These are phyloP conservation scores for Hormaphis cornu DNA, from an alignment of 1,140 invertebrate species.

Conservation along the genomic window DNA sequence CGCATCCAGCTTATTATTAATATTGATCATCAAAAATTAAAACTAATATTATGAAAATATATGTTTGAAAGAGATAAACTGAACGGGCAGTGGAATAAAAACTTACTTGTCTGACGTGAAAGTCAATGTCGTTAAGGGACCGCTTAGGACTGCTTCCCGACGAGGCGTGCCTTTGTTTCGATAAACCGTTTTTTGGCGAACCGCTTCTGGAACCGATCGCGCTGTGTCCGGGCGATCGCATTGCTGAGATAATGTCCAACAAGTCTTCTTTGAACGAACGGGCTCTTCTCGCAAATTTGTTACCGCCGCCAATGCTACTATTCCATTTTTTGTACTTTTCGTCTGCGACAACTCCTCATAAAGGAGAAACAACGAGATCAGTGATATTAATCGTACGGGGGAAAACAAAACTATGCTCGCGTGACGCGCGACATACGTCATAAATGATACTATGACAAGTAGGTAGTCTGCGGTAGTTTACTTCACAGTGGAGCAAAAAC, in stretches of 20 bases:
- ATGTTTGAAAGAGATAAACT: not conserved
- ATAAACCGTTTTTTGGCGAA: conserved; percentile 44
- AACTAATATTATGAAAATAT: too few relatives aligned
- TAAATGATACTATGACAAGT: too few relatives aligned
- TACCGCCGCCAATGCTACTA: conserved; percentile 46
- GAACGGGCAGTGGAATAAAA: not conserved
- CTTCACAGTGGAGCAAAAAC: not conserved
- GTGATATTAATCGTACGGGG: too few relatives aligned
- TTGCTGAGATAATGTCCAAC: conserved; percentile 72
- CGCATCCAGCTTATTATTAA: not conserved
- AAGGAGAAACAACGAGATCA: not conserved
- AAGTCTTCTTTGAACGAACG: conserved; percentile 86
- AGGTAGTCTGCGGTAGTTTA: too few relatives aligned
- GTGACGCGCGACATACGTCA: too few relatives aligned
- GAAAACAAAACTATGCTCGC: too few relatives aligned
- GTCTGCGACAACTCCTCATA: conserved; percentile 8
- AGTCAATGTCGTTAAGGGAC: conserved; percentile 51
- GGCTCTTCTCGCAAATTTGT: conserved; percentile 70
- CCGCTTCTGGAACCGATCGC: conserved; percentile 39
- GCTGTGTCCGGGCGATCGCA: conserved; percentile 55
- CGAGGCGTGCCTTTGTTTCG: conserved; percentile 40
- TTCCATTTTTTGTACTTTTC: conserved; percentile 29
- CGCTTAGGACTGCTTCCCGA: conserved; percentile 40
- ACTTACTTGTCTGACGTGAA: conserved; percentile 53
- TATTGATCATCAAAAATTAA: not conserved